Base-by-base conservation (phyloP, 2,888 invertebrate species). In the Oscheius myriophilus region DNA sequence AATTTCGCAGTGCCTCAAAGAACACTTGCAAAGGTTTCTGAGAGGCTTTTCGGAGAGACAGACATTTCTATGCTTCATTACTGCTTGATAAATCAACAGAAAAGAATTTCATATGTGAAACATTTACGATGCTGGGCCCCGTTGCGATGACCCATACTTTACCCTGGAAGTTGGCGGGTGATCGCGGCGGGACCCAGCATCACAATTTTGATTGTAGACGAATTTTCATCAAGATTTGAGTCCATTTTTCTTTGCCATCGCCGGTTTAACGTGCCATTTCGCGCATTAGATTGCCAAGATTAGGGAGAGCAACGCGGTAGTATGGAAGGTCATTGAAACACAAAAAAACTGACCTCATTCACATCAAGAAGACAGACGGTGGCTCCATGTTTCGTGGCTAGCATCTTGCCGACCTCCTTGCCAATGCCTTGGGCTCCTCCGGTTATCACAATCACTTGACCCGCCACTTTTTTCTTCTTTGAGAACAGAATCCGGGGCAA, bases 341-440 rank as follows among this genome's bases (percentile, higher is more conserved):
- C 42, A 9, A 12, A 49, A 16, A n/a, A 18, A 42, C 61, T 26
- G 25, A 75, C 75, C 57, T 76, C 75, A 63, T 76, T 76, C 26
- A 73, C 58, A 58, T 76, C 75, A 18, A 76, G 42, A n/a, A 76
- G 70, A 45, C 65, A 65, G 16, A 71, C 67, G 57, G 71, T 71
- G 7, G 75, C 75, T 7, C 62, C 45, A 41, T 69, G 64, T 25
- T 67, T 55, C 1, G 49, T n/a, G 41, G 70, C 55, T 18, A 76
- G 53, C 23, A 54, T 53, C n/a, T 54, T 42, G 33, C 71, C 71
- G 9, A 73, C 57, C 21, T 71, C 62, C 55, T 71, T 71, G 16
- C 75, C 73, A 21, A 76, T 76, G 11, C 75, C 75, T 70, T 72
- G 70, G 21, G 73, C 75, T 42, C 73, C 73, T 18, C 75, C 75